Percentiles rank a stretch among this genome's conserved stretches.
These are phyloP conservation scores for Ifrita kowaldi DNA, from an alignment of 2,113 vertebrate genomes.

Conservation along the genomic window DNA sequence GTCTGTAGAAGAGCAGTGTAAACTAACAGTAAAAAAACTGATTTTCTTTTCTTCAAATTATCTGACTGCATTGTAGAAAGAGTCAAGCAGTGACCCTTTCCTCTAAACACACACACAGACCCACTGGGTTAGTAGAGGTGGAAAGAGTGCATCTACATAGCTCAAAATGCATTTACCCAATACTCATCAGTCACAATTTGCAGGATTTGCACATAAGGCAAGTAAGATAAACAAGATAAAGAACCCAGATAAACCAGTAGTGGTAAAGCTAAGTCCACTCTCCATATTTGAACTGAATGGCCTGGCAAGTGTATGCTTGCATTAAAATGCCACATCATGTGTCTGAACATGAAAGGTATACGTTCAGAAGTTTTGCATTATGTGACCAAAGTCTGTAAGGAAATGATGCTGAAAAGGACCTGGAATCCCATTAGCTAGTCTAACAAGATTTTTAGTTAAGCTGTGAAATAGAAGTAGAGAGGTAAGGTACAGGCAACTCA, in stretches of 20 bases:
- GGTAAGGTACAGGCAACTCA: neutral
- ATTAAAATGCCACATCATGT: neutral
- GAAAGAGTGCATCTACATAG: neutral
- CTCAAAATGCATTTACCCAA: neutral
- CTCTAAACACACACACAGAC: neutral
- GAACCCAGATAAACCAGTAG: neutral
- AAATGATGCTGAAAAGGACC: neutral
- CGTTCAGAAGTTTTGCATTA: neutral
- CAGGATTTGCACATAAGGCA: neutral
- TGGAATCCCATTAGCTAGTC: neutral
- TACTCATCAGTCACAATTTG: neutral
- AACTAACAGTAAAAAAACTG: neutral
- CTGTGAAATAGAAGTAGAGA: neutral
- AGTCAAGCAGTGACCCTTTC: neutral
- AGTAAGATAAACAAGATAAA: neutral
- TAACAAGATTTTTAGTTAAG: neutral
- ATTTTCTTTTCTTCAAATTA: neutral
- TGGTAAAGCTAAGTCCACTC: neutral
- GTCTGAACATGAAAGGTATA: neutral
- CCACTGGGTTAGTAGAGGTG: neutral
- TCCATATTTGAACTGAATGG: neutral
- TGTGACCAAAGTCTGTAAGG: neutral
- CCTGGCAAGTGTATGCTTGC: neutral
- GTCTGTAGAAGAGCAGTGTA: neutral
- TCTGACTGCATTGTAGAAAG: neutral